These are phyloP conservation scores for Aurelia sp. DNA, from an alignment of 30 jellyfish, hydroid and myxozoan species.

Conservation along the genomic window DNA sequence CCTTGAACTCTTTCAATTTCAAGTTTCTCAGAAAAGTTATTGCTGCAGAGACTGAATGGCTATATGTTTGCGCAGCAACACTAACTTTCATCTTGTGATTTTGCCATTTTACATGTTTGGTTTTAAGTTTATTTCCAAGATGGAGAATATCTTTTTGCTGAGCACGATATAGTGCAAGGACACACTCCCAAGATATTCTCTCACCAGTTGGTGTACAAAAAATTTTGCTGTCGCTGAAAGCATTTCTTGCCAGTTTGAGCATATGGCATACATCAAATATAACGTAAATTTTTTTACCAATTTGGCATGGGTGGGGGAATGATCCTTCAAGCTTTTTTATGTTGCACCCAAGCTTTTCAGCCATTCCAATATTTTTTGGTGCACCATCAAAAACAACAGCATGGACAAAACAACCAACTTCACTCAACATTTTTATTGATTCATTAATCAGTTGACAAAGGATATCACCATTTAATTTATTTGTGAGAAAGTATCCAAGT, in stretches of 20 bases:
- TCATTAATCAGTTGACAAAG: conserved; percentile 4
- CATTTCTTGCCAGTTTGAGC: conserved; percentile 55
- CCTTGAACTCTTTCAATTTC: conserved; percentile 21
- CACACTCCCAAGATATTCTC: conserved; percentile 38
- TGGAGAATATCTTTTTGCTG: conserved; percentile 39
- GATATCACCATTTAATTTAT: neutral
- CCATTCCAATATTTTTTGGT: conserved; percentile 56
- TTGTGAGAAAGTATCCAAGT: conserved; percentile 28
- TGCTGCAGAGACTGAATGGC: conserved; percentile 66
- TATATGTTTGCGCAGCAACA: conserved; percentile 60
- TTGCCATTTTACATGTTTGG: conserved; percentile 50
- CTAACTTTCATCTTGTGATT: conserved; percentile 68
- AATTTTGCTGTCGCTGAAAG: conserved; percentile 29
- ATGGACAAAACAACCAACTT: conserved; percentile 30
- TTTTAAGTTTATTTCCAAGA: conserved; percentile 41
- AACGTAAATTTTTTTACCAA: conserved; percentile 23
- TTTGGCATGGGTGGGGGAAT: conserved; percentile 22
- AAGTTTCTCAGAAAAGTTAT: conserved; percentile 23
- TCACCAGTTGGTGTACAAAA: conserved; percentile 4
- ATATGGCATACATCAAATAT: conserved; percentile 56
- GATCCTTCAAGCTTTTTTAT: conserved; percentile 42
- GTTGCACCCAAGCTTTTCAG: conserved; percentile 50
- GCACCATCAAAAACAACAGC: conserved; percentile 65
- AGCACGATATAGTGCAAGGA: conserved; percentile 7
- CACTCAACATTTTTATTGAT: conserved; percentile 22